Conservation (phyloP, 2,888 invertebrate genomes). For the Abrostola tripartita region DNA sequence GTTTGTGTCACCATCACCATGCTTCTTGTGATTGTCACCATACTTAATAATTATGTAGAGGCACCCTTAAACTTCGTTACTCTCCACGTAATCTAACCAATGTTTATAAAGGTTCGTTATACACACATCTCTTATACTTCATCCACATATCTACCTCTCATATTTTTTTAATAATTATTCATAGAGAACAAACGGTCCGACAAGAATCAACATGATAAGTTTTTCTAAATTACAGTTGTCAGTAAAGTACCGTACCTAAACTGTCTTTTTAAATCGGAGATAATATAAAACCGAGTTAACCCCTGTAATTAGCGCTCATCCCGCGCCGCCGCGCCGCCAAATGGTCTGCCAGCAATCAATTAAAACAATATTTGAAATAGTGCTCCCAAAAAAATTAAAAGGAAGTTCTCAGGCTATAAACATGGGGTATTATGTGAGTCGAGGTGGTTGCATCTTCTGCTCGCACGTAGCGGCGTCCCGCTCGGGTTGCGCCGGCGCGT, state of each 20-base stretch:
- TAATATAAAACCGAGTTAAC: constrained; percentile 71
- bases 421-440: constrained; percentile 78
- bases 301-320: constrained; percentile 79
- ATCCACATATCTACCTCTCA: constrained; percentile 7
- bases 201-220: constrained; percentile 72
- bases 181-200: constrained; percentile 55
- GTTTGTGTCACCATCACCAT: constrained; percentile 18
- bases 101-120: no score
- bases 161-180: constrained; percentile 36
- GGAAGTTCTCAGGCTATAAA: constrained; percentile 83
- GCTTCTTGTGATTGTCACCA: not conserved
- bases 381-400: constrained; percentile 83
- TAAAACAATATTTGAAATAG: constrained; percentile 88
- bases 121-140: not conserved
- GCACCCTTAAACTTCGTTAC: no score
- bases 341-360: constrained; percentile 86
- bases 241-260: constrained; percentile 62
- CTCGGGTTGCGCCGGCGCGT: constrained; percentile 82
- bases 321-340: constrained; percentile 76
- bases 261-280: constrained; percentile 69
- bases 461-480: constrained; percentile 61
- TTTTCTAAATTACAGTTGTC: constrained; percentile 76
- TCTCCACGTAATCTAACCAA: no score
- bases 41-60: no score
- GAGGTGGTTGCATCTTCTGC: constrained; percentile 55